A percentile compares a stretch with the other conserved stretches of the same genome.
Conservation (phyloP, 2,888 invertebrate species). For the Campoplex capitator region DNA sequence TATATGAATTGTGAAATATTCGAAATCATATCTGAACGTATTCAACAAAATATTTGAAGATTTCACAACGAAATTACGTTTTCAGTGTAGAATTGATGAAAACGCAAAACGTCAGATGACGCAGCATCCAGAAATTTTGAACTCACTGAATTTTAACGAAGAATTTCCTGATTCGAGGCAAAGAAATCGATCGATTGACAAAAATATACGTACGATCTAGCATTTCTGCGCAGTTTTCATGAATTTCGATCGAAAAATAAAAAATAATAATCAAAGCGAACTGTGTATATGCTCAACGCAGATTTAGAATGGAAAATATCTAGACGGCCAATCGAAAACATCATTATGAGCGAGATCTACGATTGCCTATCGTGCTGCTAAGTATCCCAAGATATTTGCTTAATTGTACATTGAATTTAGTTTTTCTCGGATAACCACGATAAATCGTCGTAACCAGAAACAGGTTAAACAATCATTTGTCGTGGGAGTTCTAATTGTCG, state of each 20-base stretch:
- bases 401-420: slow-evolving; percentile 8
- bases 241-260: no score
- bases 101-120: background rate
- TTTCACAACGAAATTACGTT: no score
- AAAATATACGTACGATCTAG: no score
- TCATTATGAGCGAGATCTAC: background rate
- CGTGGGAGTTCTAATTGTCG: slow-evolving; percentile 51
- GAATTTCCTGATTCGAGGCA: background rate
- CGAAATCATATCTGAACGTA: no score
- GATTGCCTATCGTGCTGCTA: background rate
- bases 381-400: background rate
- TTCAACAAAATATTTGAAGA: no score
- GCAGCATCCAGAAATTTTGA: background rate
- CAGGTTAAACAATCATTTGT: slow-evolving; percentile 59
- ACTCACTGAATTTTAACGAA: background rate
- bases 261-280: background rate
- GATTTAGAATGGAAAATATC: background rate
- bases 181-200: background rate
- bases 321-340: background rate
- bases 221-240: no score
- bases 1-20: no score
- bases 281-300: background rate
- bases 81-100: background rate
- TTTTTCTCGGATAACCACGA: background rate
- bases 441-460: slow-evolving; percentile 7